Percentiles rank a stretch among this genome's conserved stretches.
These are phyloP conservation scores for Nymphalis polychloros DNA, from an alignment of 2,888 invertebrate genomes.

Conservation along the genomic window DNA sequence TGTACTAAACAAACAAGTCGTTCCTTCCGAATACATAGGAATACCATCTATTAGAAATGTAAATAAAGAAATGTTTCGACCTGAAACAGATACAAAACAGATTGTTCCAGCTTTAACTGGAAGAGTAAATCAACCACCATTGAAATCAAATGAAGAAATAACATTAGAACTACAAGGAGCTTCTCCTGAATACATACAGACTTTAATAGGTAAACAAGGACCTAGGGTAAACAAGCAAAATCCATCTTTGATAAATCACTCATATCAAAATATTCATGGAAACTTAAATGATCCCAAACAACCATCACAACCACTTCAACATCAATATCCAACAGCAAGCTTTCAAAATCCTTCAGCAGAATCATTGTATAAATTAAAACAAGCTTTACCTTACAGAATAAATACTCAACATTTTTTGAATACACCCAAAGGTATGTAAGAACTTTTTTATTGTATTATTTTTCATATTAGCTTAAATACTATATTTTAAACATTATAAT, in stretches of 20 bases:
- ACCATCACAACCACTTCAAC: too few relatives aligned
- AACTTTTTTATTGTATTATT: too few relatives aligned
- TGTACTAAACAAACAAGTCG: neutral
- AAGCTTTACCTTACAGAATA: slow-evolving; percentile 28
- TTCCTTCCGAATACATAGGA: neutral
- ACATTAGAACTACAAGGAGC: slow-evolving; percentile 23
- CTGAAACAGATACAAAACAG: neutral
- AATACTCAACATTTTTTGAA: neutral
- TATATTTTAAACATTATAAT: too few relatives aligned
- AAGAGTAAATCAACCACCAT: neutral
- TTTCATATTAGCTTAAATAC: too few relatives aligned
- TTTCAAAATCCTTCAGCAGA: slow-evolving; percentile 33
- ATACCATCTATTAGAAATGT: neutral
- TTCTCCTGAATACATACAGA: slow-evolving; percentile 22
- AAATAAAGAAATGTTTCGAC: neutral
- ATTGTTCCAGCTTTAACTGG: neutral
- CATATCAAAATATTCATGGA: slow-evolving; percentile 5
- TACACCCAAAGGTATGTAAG: slow-evolving; percentile 5
- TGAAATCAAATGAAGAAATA: slow-evolving; percentile 6
- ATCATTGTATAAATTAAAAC: slow-evolving; percentile 23
- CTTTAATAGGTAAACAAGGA: slow-evolving; percentile 9
- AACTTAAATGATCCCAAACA: neutral
- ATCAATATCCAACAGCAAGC: slow-evolving; percentile 1
- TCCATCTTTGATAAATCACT: too few relatives aligned
- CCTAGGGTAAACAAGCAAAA: neutral